A percentile compares a stretch with the other conserved stretches of the same genome.
phyloP scores from a whole-genome alignment of 37 sponge, comb jelly and placozoan species.

The Eunapius fragilis region DNA sequence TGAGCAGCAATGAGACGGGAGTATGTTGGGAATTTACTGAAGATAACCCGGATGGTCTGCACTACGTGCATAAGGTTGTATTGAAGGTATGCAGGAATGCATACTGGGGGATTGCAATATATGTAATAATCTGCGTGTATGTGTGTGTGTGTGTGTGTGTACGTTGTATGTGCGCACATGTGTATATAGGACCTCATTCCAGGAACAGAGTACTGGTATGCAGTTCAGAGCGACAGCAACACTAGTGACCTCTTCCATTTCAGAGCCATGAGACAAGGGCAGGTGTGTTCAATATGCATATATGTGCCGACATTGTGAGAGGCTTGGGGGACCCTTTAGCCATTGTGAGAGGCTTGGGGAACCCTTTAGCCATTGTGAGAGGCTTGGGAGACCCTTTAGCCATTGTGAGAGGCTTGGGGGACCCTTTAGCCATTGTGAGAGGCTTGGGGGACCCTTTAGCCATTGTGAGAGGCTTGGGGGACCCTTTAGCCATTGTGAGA shows the following conservation, averaged over 20 bases:
- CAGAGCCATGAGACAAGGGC: constrained; percentile 22
- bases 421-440: too few relatives aligned
- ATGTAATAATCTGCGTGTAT: not conserved
- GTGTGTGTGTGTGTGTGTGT: not conserved
- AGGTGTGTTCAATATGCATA: not conserved
- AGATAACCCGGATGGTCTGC: constrained; percentile 38
- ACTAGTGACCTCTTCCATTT: constrained; percentile 19
- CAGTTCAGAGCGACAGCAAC: not conserved
- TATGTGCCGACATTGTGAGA: too few relatives aligned
- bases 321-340: too few relatives aligned
- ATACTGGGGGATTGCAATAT: too few relatives aligned
- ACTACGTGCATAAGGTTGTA: constrained; percentile 27
- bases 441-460: too few relatives aligned
- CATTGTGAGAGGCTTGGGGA: too few relatives aligned
- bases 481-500: too few relatives aligned
- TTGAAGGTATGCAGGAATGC: constrained; percentile 4
- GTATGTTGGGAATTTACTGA: constrained; percentile 30
- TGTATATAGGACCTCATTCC: constrained; percentile 4
- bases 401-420: too few relatives aligned
- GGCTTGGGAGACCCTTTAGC: too few relatives aligned
- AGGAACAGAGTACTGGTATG: constrained; percentile 25
- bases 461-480: too few relatives aligned
- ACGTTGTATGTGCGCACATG: not conserved
- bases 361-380: too few relatives aligned
- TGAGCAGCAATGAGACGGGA: not conserved